Conservation (phyloP, 2,888 invertebrate genomes). For the Clivina fossor region DNA sequence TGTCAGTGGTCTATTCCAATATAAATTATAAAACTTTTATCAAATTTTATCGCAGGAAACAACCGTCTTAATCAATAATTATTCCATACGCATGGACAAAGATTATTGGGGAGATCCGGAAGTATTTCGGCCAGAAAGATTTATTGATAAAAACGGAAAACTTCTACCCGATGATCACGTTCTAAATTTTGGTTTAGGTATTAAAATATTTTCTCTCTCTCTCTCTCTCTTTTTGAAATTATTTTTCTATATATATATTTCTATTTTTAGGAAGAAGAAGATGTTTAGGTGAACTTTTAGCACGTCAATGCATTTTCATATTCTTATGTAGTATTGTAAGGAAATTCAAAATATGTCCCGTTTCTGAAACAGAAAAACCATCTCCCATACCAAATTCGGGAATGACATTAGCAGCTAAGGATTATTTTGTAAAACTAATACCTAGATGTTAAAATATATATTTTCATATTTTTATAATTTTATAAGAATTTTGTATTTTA, state of each 20-base stretch:
- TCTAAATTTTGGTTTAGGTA: constrained; percentile 53
- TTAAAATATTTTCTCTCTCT: too few species aligned
- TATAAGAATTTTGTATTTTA: not conserved
- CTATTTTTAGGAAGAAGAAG: constrained; percentile 60
- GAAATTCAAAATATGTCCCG: constrained; percentile 56
- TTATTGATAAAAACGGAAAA: constrained; percentile 53
- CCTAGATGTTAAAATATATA: not conserved
- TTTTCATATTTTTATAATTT: not conserved
- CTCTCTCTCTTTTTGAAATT: too few species aligned
- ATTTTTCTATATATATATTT: not conserved
- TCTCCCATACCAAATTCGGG: constrained; percentile 56
- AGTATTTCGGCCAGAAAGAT: constrained; percentile 65
- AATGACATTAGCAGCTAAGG: constrained; percentile 59
- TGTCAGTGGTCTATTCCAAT: not conserved
- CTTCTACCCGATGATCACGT: constrained; percentile 46
- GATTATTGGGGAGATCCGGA: constrained; percentile 63
- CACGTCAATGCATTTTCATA: constrained; percentile 62
- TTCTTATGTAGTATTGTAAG: constrained; percentile 63
- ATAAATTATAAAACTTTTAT: too few species aligned
- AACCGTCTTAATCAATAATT: constrained; percentile 47
- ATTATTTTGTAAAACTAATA: constrained; percentile 51
- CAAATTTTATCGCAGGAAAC: constrained; percentile 45
- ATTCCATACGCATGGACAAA: constrained; percentile 61
- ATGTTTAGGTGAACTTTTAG: constrained; percentile 67
- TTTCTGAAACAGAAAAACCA: constrained; percentile 51